Evolutionary conservation across 2,113 vertebrate species (phyloP).

Genomic region (Callocephalon fimbriatum): DNA sequence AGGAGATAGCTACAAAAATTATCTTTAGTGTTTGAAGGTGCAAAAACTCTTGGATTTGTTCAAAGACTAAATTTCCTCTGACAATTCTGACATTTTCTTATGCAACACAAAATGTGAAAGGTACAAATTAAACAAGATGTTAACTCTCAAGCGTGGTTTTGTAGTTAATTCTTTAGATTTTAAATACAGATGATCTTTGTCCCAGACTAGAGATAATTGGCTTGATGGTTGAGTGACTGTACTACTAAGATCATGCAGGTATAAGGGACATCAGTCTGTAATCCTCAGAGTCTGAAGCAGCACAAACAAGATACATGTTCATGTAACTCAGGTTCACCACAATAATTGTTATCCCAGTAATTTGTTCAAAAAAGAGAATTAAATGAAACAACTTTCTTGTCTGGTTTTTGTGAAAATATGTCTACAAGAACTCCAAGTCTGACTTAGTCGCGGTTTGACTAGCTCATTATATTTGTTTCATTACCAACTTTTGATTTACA

Average conservation of each 20-base stretch:
- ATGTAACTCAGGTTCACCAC: background rate
- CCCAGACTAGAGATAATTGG: background rate
- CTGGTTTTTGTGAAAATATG: background rate
- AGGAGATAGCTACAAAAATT: background rate
- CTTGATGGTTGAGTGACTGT: background rate
- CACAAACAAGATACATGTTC: background rate
- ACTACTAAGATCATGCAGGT: background rate
- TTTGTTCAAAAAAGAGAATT: background rate
- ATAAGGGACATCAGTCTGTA: background rate
- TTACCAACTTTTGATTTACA: constrained; percentile 46
- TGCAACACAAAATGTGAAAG: background rate
- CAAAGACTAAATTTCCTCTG: background rate
- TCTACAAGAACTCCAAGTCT: constrained; percentile 17
- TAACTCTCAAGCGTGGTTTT: background rate
- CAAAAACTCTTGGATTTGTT: background rate
- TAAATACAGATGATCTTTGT: constrained; percentile 1
- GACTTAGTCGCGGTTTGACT: constrained; percentile 18
- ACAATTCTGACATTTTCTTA: background rate
- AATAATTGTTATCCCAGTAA: background rate
- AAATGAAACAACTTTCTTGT: background rate
- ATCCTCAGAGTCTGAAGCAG: background rate
- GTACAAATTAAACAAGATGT: background rate
- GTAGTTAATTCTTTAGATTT: background rate
- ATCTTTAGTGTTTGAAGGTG: background rate
- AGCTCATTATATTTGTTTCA: constrained; percentile 60